Percentiles rank a stretch among this genome's conserved stretches.
phyloP scores from a whole-genome alignment of 2,797 vertebrate genomes.

The Podarcis lilfordi region DNA sequence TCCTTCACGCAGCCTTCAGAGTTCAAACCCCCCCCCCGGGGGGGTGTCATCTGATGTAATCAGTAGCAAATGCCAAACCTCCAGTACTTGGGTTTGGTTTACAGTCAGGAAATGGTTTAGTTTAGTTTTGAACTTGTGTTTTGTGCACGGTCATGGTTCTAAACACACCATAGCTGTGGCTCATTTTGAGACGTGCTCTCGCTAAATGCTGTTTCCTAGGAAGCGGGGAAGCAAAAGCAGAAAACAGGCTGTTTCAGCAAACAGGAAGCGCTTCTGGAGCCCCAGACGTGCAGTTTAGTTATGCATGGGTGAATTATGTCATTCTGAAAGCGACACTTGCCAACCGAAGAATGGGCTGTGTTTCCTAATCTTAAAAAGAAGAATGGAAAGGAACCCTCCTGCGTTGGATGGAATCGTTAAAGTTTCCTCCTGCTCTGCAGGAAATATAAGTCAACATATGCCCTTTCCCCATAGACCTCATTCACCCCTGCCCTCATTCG shows the following conservation, averaged over 20 bases:
- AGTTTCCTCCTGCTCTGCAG: slow-evolving; percentile 17
- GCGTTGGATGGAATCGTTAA: neutral
- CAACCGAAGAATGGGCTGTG: neutral
- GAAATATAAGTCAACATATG: neutral
- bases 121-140: neutral
- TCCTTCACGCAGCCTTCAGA: neutral
- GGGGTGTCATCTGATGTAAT: neutral
- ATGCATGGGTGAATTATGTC: slow-evolving; percentile 23
- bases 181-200: slow-evolving; percentile 15
- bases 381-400: neutral
- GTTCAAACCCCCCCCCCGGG: neutral
- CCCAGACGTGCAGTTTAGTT: neutral
- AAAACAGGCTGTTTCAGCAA: slow-evolving; percentile 17
- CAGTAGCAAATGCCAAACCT: neutral
- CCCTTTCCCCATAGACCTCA: neutral
- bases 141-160: neutral
- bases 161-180: neutral
- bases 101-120: neutral
- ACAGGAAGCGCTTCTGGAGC: slow-evolving; percentile 22
- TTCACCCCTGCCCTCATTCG: neutral
- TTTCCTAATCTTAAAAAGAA: neutral
- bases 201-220: neutral
- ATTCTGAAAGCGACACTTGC: slow-evolving; percentile 10
- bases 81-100: neutral
- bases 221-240: neutral